Evolutionary conservation across 2,797 vertebrate species (phyloP).

Genomic region (Paedocypris micromegethes): DNA sequence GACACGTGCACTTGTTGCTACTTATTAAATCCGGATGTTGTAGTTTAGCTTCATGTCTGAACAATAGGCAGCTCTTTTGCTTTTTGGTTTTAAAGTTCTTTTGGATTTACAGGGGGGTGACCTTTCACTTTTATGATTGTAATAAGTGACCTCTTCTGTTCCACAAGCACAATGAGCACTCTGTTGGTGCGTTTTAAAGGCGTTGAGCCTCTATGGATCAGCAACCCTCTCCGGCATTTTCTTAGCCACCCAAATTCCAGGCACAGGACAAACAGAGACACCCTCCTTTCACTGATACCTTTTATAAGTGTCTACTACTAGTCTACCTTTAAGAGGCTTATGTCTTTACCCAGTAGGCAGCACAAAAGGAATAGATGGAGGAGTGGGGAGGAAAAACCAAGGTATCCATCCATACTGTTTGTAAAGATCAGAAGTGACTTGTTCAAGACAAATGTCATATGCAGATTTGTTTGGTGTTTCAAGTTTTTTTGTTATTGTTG

Average conservation of each 20-base stretch:
- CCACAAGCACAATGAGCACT: constrained; percentile 59
- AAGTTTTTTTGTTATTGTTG: too few species aligned
- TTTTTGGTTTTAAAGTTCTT: constrained; percentile 53
- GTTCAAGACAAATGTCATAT: not conserved
- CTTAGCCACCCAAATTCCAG: constrained; percentile 56
- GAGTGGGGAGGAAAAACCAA: constrained; percentile 61
- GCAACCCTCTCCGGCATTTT: constrained; percentile 49
- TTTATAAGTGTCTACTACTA: constrained; percentile 14
- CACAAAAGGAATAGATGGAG: constrained; percentile 44
- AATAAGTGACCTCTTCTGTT: constrained; percentile 62
- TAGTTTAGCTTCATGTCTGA: constrained; percentile 54
- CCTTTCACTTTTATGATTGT: constrained; percentile 60
- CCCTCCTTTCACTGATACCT: constrained; percentile 28
- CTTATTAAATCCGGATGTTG: constrained; percentile 36
- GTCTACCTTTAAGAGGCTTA: constrained; percentile 62
- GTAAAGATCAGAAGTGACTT: constrained; percentile 47
- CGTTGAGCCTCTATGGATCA: constrained; percentile 39
- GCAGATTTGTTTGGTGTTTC: too few species aligned
- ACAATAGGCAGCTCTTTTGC: constrained; percentile 48
- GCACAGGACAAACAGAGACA: constrained; percentile 42
- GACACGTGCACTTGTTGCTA: not conserved
- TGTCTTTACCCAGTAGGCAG: constrained; percentile 53
- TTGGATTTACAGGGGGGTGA: constrained; percentile 53
- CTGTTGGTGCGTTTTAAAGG: constrained; percentile 55
- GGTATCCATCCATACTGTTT: constrained; percentile 51